Conservation (phyloP, 2,888 invertebrate species). For the Sylvicola cinctus region DNA sequence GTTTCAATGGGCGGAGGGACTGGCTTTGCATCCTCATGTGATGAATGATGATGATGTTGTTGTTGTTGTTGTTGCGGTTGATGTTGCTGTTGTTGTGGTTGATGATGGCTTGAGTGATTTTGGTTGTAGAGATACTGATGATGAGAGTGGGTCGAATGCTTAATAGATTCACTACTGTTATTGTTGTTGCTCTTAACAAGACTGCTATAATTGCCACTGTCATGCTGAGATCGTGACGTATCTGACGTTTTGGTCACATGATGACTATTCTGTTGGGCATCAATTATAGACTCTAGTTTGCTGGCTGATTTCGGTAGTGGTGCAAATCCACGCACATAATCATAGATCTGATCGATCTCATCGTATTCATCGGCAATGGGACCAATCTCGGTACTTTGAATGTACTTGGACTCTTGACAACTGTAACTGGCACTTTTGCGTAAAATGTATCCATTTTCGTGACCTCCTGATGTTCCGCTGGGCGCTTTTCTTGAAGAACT, state of each 20-base stretch:
- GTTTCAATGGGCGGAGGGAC: constrained; percentile 85
- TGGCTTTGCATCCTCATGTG: constrained; percentile 46
- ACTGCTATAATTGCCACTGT: constrained; percentile 23
- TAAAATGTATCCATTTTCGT: constrained; percentile 43
- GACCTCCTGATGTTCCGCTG: constrained; percentile 17
- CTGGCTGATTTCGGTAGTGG: constrained; percentile 58
- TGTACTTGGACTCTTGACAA: constrained; percentile 34
- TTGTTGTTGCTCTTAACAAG: constrained; percentile 16
- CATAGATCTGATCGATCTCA: constrained; percentile 92
- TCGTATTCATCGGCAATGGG: constrained; percentile 71
- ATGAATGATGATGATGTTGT: constrained; percentile 30
- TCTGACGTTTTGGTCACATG: constrained; percentile 4
- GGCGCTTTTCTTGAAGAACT: constrained; percentile 19
- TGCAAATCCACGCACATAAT: constrained; percentile 83
- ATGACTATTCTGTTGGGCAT: constrained; percentile 18
- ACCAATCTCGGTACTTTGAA: constrained; percentile 26
- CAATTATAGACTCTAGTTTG: constrained; percentile 27
- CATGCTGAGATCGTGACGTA: constrained; percentile 20
- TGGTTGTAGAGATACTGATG: constrained; percentile 10
- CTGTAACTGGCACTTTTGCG: constrained; percentile 62
- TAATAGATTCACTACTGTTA: constrained; percentile 23
- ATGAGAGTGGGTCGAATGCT: constrained; percentile 18
- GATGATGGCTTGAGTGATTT: constrained; percentile 26
- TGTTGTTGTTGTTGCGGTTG: constrained; percentile 9
- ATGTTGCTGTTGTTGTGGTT: constrained; percentile 24